phyloP scores from a whole-genome alignment of 2,797 vertebrate genomes.

The Smutsia gigantea region DNA sequence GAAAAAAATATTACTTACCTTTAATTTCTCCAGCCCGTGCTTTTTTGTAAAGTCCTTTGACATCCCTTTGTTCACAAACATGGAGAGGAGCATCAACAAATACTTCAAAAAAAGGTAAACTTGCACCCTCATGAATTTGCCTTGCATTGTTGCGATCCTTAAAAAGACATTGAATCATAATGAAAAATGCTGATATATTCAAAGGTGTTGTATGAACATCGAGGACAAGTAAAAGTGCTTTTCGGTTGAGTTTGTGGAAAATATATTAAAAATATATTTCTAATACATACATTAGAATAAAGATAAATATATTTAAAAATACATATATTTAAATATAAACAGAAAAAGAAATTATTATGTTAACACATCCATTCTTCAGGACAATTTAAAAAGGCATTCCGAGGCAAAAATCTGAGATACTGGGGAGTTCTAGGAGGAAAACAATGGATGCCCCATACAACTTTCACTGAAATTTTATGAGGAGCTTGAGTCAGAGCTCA shows the following conservation, averaged over 20 bases:
- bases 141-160: slow-evolving; percentile 98
- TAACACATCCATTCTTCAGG: not conserved
- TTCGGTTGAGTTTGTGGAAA: not conserved
- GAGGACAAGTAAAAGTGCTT: not conserved
- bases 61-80: slow-evolving; percentile 98
- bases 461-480: not conserved
- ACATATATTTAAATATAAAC: not conserved
- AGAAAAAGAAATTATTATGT: not conserved
- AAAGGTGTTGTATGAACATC: not conserved
- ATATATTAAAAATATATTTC: not conserved
- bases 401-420: not conserved
- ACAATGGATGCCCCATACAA: not conserved
- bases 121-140: slow-evolving; percentile 95
- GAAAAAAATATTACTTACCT: slow-evolving; percentile 86
- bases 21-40: slow-evolving; percentile 98
- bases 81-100: slow-evolving; percentile 98
- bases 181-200: not conserved
- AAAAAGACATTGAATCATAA: not conserved
- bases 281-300: not conserved
- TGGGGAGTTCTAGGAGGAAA: not conserved
- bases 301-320: not conserved
- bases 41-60: slow-evolving; percentile 98
- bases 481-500: not conserved
- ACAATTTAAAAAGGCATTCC: not conserved
- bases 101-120: slow-evolving; percentile 98